phyloP scores from a whole-genome alignment of 2,888 invertebrate species.

The Merodon equestris region DNA sequence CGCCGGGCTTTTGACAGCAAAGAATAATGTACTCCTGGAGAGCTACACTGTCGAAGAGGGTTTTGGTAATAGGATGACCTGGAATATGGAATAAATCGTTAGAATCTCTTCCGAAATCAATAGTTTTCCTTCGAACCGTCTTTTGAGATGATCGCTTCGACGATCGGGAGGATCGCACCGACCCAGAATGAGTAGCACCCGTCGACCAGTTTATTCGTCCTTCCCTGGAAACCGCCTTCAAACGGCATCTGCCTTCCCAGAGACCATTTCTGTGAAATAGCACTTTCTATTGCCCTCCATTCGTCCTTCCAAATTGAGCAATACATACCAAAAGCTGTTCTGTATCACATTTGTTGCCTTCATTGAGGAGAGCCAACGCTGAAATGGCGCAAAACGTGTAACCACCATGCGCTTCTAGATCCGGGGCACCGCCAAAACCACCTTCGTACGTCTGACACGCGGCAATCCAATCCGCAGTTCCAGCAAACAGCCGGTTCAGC shows the following conservation, averaged over 20 bases:
- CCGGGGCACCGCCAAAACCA: slow-evolving; percentile 96
- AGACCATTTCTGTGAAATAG: slow-evolving; percentile 86
- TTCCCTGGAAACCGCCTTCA: slow-evolving; percentile 98
- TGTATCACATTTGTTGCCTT: slow-evolving; percentile 75
- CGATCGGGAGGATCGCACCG: slow-evolving; percentile 93
- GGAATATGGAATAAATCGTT: background rate
- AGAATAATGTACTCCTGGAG: slow-evolving; percentile 96
- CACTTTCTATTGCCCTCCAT: background rate
- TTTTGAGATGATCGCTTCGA: slow-evolving; percentile 86
- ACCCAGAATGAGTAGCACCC: slow-evolving; percentile 99
- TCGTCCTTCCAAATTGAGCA: background rate
- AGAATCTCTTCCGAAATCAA: background rate
- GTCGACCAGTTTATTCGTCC: slow-evolving; percentile 99
- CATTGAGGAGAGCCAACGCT: slow-evolving; percentile 87
- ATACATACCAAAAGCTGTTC: slow-evolving; percentile 82
- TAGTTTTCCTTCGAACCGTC: slow-evolving; percentile 74
- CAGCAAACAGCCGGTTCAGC: slow-evolving; percentile 87
- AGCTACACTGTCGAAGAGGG: slow-evolving; percentile 89
- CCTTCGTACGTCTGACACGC: slow-evolving; percentile 99
- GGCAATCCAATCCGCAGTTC: slow-evolving; percentile 94
- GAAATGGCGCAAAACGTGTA: slow-evolving; percentile 99
- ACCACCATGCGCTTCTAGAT: slow-evolving; percentile 99
- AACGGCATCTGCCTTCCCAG: slow-evolving; percentile 93
- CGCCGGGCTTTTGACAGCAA: slow-evolving; percentile 92
- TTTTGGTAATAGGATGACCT: slow-evolving; percentile 71